phyloP scores from a whole-genome alignment of 1,140 invertebrate species.

The Polypedilum pembai region DNA sequence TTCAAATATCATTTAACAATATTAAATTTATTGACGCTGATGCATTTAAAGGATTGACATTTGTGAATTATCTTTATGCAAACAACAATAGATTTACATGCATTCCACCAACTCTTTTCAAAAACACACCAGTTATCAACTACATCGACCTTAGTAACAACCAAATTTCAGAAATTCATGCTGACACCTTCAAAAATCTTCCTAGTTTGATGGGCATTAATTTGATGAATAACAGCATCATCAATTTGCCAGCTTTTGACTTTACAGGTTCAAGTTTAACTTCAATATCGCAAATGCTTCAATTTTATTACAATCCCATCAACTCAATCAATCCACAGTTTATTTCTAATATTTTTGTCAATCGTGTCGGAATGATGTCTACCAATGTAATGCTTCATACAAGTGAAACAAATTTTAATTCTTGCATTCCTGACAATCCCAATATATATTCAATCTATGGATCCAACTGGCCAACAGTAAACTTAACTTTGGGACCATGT shows the following conservation, averaged over 20 bases:
- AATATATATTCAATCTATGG: neutral
- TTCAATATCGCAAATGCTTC: neutral
- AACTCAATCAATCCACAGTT: neutral
- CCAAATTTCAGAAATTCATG: neutral
- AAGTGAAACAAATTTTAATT: too few species aligned
- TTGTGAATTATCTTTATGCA: neutral
- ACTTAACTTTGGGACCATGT: neutral
- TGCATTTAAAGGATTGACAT: neutral
- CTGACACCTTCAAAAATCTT: neutral
- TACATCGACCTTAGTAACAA: neutral
- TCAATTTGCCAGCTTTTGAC: neutral
- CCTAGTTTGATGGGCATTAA: neutral
- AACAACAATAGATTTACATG: neutral
- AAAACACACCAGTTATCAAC: neutral
- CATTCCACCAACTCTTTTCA: neutral
- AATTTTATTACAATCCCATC: neutral
- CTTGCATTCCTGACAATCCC: neutral
- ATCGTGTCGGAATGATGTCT: neutral
- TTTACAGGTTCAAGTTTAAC: neutral
- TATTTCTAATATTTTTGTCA: neutral
- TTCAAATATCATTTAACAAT: neutral
- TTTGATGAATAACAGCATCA: neutral
- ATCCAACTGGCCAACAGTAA: neutral
- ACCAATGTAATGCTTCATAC: too few species aligned
- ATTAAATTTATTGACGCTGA: neutral